Base-by-base conservation (phyloP, 2,113 vertebrate species). In the Callipepla squamata region DNA sequence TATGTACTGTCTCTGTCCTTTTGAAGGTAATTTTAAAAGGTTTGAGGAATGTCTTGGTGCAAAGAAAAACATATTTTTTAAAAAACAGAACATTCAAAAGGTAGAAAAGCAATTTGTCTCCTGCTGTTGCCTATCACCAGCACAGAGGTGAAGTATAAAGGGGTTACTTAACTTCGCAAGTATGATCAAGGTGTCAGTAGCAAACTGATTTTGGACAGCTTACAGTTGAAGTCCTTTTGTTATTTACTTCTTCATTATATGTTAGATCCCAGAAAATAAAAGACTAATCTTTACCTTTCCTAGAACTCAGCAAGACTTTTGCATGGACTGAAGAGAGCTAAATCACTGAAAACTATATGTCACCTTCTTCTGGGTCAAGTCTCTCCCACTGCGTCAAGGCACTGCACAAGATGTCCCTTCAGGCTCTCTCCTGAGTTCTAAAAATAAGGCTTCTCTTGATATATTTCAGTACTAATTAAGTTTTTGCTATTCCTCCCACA, bases 401-500 rank as follows among this genome's bases (percentile, higher is more conserved):
- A 47, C 40, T 17, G 9, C 36, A 53, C 21, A 47, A 68, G 80
- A 84, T 20, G 42, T 38, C 28, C 30, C 82, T 66, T 25, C 11
- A 80, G 50, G 30, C 20, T 92, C 28, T 42, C 69, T 93, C 61
- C 13, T 3, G 58, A 88, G 66, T 34, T 89, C 89, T 96, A 89
- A 98, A 98, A 97, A 98, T 88, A 93, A 72, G 75, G 74, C 94
- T 93, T 75, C 48, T 79, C 44, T 85, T 97, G 96, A 98, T 98
- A 97, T 97, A 97, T 97, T 94, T 97, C 97, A 97, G 96, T 97
- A 96, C 96, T 98, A 98, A 98, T 98, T 98, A 96, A 96, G 96
- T 97, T 98, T 98, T 97, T 97, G 88, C 95, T 93, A 61, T 59
- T 94, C 91, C 89, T 96, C 96, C 96, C 94, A 86, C 95, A 92